Base-by-base conservation (phyloP, 2,113 vertebrate genomes). In the Myotis yumanensis region DNA sequence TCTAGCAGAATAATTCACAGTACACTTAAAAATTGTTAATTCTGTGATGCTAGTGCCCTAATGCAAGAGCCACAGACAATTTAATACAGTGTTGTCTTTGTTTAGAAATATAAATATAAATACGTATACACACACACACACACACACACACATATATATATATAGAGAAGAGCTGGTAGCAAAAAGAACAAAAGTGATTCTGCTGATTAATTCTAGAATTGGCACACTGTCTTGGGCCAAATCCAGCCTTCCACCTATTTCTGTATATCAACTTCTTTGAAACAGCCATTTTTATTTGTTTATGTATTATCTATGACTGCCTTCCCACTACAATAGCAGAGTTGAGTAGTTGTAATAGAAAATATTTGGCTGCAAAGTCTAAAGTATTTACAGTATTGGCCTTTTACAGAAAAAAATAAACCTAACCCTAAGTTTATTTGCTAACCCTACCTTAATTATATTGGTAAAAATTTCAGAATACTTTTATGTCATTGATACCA, bases 401-500 rank as follows among this genome's bases (percentile, higher is more conserved):
- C 51, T 32, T 81, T 79, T 73, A 80, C 3, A 81, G 46, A 92
- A 87, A 89, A 90, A 62, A 30, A 54, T 37, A 73, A 83, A 40
- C n/a, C 43, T n/a, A 73, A 88, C 20, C 62, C 14, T 28, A 64
- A n/a, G 66, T 80, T 80, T 72, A 88, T 48, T 37, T 96, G 68
- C 48, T 88, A 85, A 79, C 6, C 2, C 14, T 89, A 90, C 28
- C 17, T 92, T 90, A 90, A 62, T 76, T 94, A 95, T 22, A 89
- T 2, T 77, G n/a, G 22, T 81, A 90, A 94, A 89, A 83, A 32
- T 93, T 94, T 90, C 40, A 85, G 72, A 73, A 90, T 68, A 90
- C 91, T n/a, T 77, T 81, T 71, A 88, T 51, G 3, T 86, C 77
- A 69, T 4, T 85, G 25, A 93, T 89, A 85, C 17, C 80, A 91